Evolutionary conservation across 2,113 vertebrate species (phyloP).

Genomic region (Phaetusa simplex): DNA sequence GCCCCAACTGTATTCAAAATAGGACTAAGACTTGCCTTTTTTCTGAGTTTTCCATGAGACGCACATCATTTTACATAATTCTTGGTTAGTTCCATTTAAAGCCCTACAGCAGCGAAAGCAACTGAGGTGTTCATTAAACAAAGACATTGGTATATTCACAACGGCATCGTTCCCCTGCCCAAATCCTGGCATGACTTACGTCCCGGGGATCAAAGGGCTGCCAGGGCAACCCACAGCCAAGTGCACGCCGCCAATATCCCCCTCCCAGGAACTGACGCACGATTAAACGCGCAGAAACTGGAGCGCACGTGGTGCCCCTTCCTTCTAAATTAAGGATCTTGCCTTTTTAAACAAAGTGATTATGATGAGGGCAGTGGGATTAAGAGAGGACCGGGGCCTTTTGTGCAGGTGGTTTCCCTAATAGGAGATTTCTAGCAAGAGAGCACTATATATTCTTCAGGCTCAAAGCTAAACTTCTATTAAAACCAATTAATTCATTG

Average conservation of each 20-base stretch:
- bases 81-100: neutral
- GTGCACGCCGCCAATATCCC: neutral
- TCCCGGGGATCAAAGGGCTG: neutral
- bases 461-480: slow-evolving; percentile 71
- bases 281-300: neutral
- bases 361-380: slow-evolving; percentile 31
- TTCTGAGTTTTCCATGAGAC: neutral
- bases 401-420: slow-evolving; percentile 42
- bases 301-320: neutral
- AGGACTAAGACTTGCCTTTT: neutral
- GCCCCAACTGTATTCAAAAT: neutral
- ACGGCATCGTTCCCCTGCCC: neutral
- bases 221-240: neutral
- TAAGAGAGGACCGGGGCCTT: slow-evolving; percentile 7
- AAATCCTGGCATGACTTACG: neutral
- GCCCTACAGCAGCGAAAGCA: neutral
- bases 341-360: slow-evolving; percentile 21
- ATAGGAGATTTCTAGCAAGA: slow-evolving; percentile 45
- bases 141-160: neutral
- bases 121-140: neutral
- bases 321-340: slow-evolving; percentile 22
- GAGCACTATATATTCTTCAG: slow-evolving; percentile 33
- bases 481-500: slow-evolving; percentile 76
- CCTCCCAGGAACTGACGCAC: neutral
- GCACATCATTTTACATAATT: neutral